Base-by-base conservation (phyloP, 2,888 invertebrate genomes). In the Dioctria linearis region DNA sequence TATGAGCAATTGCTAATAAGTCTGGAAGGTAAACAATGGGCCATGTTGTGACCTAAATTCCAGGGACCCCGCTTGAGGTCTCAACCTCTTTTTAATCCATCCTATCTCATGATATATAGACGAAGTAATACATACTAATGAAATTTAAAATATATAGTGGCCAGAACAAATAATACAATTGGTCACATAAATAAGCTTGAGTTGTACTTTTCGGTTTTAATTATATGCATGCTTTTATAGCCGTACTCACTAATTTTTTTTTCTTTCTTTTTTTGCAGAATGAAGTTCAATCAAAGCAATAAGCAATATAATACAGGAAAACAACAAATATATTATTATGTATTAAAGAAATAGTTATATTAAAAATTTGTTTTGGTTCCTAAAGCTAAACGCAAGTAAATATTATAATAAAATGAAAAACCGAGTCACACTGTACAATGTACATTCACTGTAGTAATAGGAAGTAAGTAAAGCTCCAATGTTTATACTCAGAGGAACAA, bases 201-300 rank as follows among this genome's bases (percentile, higher is more conserved):
- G 49, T 46, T 46, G 1, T 46, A n/a, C n/a, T 46, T 46, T 25
- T 25, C 25, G 25, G 49, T 46, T 46, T 46, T 9, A 46, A 46
- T 6, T 46, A 46, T 2, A 46, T 46, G 5, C 49, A 6, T 46
- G 5, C 11, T 46, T 46, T 67, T 43, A 13, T 61, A 40, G 8
- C 11, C 42, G 11, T 39, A 40, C 8, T 73, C 25, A 39, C 4
- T 51, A 79, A 59, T 40, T 49, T 59, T 63, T n/a, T 81, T 81
- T 75, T 54, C 66, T 76, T 73, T 78, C 25, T 25, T 2, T 80
- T 25, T 71, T 81, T 81, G 0, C 82, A 82, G 82, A 82, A 82
- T 42, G 81, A 81, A 82, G 76, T 82, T 67, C 80, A 82, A 81
- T 82, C 81, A 71, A 82, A 82, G 69, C 82, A 82, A 81, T 81